A percentile compares a stretch with the other conserved stretches of the same genome.
These are phyloP conservation scores for Lampris incognitus DNA, from an alignment of 2,113 vertebrate species.

Conservation along the genomic window DNA sequence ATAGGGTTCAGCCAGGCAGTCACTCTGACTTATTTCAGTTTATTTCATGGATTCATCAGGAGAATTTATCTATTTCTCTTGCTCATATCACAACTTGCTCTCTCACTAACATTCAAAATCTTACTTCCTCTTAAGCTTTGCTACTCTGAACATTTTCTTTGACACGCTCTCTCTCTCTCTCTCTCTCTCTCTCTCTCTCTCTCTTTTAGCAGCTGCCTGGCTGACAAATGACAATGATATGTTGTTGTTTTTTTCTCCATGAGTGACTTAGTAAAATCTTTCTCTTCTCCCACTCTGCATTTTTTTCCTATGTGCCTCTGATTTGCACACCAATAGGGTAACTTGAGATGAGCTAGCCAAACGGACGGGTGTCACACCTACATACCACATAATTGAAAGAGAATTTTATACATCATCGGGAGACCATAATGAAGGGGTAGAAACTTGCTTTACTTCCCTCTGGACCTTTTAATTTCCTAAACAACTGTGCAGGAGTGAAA, in stretches of 20 bases:
- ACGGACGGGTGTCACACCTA: neutral
- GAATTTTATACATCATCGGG: neutral
- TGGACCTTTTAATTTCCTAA: constrained; percentile 24
- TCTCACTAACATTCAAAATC: no score
- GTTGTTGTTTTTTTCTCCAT: neutral
- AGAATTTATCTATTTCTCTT: no score
- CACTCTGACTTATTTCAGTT: no score
- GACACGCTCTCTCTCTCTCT: neutral
- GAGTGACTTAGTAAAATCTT: neutral
- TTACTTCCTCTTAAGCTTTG: no score
- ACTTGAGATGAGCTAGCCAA: neutral
- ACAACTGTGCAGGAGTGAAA: constrained; percentile 23
- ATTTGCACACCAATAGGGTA: neutral
- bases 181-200: neutral
- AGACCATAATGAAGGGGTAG: neutral
- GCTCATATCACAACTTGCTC: no score
- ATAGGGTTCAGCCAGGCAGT: no score
- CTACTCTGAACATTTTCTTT: neutral
- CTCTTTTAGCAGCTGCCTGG: neutral
- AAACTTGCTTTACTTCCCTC: constrained; percentile 33
- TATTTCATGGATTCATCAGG: no score
- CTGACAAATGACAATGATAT: constrained; percentile 1
- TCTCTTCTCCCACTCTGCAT: neutral
- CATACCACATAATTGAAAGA: constrained; percentile 6
- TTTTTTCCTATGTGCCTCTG: neutral